Percentiles rank a stretch among this genome's conserved stretches.
phyloP scores from a whole-genome alignment of 2,797 vertebrate genomes.

The Pseudochirops cupreus region DNA sequence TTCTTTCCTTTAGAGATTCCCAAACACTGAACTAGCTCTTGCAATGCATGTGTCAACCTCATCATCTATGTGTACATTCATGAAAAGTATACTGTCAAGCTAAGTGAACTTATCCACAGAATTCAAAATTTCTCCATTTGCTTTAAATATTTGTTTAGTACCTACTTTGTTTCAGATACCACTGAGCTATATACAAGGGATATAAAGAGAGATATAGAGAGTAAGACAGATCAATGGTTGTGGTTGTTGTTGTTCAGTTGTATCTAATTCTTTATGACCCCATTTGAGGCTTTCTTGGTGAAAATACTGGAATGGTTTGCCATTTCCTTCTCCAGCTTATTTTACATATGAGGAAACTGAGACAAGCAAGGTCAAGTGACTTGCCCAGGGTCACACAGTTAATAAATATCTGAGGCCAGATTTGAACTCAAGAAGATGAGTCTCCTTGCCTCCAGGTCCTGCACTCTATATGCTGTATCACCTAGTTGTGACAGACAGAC shows the following conservation, averaged over 20 bases:
- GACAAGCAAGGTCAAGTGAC: not conserved
- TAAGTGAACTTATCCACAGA: not conserved
- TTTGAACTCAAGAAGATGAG: not conserved
- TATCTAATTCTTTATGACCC: not conserved
- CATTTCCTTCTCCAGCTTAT: not conserved
- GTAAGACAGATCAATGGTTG: not conserved
- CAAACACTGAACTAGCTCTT: not conserved
- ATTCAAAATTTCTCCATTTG: not conserved
- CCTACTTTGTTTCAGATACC: not conserved
- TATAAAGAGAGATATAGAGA: not conserved
- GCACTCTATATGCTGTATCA: not conserved
- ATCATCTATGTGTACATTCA: not conserved
- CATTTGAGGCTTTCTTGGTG: not conserved
- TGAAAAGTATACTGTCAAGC: not conserved
- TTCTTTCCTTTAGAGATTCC: not conserved
- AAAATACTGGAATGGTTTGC: not conserved
- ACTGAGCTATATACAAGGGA: not conserved
- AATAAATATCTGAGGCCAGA: not conserved
- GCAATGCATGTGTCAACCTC: not conserved
- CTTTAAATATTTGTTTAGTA: not conserved
- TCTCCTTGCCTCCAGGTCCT: not conserved
- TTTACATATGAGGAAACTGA: not conserved
- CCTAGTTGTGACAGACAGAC: not conserved
- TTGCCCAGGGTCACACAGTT: not conserved
- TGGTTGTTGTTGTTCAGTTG: not conserved